Percentiles rank a stretch among this genome's conserved stretches.
phyloP scores from a whole-genome alignment of 2,888 invertebrate genomes.

The Acleris literana region DNA sequence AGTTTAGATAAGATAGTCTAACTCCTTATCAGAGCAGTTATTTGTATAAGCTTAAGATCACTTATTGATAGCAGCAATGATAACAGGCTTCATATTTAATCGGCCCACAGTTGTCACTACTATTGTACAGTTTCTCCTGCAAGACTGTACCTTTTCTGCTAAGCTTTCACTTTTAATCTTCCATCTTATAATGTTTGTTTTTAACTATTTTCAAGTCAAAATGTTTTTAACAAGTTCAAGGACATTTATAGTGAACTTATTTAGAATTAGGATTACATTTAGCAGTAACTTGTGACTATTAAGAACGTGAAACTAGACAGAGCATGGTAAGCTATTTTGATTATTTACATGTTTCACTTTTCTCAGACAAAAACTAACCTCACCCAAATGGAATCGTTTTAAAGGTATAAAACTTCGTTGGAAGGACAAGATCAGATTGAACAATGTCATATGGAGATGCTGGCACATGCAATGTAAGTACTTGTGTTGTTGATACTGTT shows the following conservation, averaged over 20 bases:
- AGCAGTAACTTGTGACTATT: conserved; percentile 67
- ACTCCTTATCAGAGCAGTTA: conserved; percentile 73
- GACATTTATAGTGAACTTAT: conserved; percentile 65
- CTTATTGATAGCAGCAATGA: conserved; percentile 72
- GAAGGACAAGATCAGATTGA: conserved; percentile 99
- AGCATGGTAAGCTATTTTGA: conserved; percentile 64
- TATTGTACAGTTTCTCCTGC: conserved; percentile 61
- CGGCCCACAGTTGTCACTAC: conserved; percentile 56
- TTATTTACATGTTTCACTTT: conserved; percentile 54
- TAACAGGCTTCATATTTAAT: conserved; percentile 64
- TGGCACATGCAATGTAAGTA: conserved; percentile 99
- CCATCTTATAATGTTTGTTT: conserved; percentile 64
- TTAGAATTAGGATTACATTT: conserved; percentile 55
- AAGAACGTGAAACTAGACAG: conserved; percentile 44
- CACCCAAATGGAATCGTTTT: conserved; percentile 99
- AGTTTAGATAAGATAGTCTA: conserved; percentile 69
- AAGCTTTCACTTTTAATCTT: conserved; percentile 44
- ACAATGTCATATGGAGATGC: conserved; percentile 99
- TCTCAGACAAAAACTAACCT: conserved; percentile 98
- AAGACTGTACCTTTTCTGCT: conserved; percentile 55
- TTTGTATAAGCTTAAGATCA: conserved; percentile 78
- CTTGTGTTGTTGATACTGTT: no score
- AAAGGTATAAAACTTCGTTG: conserved; percentile 98
- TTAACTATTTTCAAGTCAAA: conserved; percentile 63
- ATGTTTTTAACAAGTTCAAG: conserved; percentile 66